Conservation (phyloP, 2,888 invertebrate genomes). For the Drosophila leonis region DNA sequence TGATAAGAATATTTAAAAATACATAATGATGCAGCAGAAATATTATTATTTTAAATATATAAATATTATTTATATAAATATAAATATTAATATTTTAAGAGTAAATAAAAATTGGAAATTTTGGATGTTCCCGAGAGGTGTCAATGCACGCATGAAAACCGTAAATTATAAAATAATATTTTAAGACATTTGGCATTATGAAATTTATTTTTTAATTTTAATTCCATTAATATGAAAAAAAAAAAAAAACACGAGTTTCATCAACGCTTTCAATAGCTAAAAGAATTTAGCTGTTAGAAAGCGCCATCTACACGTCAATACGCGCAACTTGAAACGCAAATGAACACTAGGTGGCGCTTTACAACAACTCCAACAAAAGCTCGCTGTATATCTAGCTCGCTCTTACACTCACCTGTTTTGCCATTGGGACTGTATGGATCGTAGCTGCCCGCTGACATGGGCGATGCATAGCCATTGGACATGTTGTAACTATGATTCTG, state of each 20-base stretch:
- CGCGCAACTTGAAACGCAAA: not conserved
- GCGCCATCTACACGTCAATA: conserved; percentile 38
- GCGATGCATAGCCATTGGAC: conserved; percentile 93
- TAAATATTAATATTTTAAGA: too few relatives aligned
- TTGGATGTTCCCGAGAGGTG: too few relatives aligned
- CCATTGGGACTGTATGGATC: conserved; percentile 96
- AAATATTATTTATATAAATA: too few relatives aligned
- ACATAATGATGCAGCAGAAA: too few relatives aligned
- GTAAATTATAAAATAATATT: too few relatives aligned
- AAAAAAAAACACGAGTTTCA: not conserved
- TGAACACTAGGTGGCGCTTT: conserved; percentile 43
- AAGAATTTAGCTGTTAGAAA: not conserved
- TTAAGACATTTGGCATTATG: too few relatives aligned
- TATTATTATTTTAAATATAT: too few relatives aligned
- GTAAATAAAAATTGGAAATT: too few relatives aligned
- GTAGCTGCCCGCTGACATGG: conserved; percentile 94
- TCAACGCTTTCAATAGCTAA: too few relatives aligned
- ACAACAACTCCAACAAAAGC: conserved; percentile 1
- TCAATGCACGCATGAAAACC: too few relatives aligned
- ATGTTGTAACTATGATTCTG: conserved; percentile 85
- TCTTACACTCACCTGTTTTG: conserved; percentile 91
- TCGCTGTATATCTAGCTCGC: not conserved
- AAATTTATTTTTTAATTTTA: not conserved
- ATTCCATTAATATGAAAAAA: not conserved
- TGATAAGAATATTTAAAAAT: too few relatives aligned